Conservation (phyloP, 2,113 vertebrate species). For the Siphamia tubifer region DNA sequence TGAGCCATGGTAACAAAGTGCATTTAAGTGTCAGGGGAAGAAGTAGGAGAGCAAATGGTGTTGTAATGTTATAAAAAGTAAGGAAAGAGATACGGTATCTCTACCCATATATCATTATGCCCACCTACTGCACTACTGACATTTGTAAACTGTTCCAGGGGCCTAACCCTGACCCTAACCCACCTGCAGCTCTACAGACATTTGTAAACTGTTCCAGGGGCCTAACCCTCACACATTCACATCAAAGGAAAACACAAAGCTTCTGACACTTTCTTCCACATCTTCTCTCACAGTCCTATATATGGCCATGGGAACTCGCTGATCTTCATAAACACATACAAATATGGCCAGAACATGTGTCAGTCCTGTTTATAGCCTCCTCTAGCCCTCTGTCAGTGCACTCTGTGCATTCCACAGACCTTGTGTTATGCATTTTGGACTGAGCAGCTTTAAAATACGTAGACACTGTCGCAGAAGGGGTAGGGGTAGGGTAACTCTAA, state of each 20-base stretch:
- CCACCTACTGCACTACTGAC: background rate
- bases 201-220: no score
- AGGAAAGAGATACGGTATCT: slow-evolving; percentile 27
- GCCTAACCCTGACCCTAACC: no score
- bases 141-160: slow-evolving; percentile 7
- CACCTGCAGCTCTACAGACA: no score
- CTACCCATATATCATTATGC: slow-evolving; percentile 6
- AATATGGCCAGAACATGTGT: slow-evolving; percentile 55
- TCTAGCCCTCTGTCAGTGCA: slow-evolving; percentile 19
- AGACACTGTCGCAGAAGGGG: slow-evolving; percentile 2
- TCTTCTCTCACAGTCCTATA: slow-evolving; percentile 44
- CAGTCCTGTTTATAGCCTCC: slow-evolving; percentile 60
- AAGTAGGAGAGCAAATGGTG: slow-evolving; percentile 8
- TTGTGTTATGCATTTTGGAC: slow-evolving; percentile 54
- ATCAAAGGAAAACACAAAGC: no score
- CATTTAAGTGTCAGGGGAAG: slow-evolving; percentile 10
- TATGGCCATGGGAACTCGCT: slow-evolving; percentile 45
- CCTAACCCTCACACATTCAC: no score
- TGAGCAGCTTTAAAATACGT: slow-evolving; percentile 28
- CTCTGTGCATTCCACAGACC: slow-evolving; percentile 58
- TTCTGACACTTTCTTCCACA: background rate
- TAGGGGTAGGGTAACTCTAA: no score
- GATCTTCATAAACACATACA: slow-evolving; percentile 46
- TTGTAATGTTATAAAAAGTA: slow-evolving; percentile 31
- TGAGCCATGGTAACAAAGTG: slow-evolving; percentile 28